phyloP scores from a whole-genome alignment of 1,140 invertebrate species.

The Mycetomoellerius zeteki region DNA sequence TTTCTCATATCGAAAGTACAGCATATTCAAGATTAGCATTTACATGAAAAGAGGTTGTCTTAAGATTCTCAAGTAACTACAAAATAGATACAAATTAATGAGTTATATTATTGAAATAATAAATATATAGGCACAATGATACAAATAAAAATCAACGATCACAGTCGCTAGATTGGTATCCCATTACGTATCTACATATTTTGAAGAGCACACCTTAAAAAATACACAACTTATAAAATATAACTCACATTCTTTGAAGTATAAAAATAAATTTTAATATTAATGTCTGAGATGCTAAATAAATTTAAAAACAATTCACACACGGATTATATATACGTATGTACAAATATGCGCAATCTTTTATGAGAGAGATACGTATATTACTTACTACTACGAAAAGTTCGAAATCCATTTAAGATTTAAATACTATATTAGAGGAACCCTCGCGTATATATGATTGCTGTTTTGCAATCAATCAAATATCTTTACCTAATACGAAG shows the following conservation, averaged over 20 bases:
- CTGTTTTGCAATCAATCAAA: background rate
- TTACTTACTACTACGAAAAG: conserved; percentile 26
- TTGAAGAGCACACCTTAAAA: conserved; percentile 1
- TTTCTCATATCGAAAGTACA: background rate
- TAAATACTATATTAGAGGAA: conserved; percentile 34
- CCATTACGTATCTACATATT: conserved; percentile 24
- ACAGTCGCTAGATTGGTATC: conserved; percentile 13
- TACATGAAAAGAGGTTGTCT: background rate
- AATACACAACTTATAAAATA: conserved; percentile 11
- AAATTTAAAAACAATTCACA: background rate
- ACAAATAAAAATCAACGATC: conserved; percentile 33
- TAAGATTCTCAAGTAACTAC: background rate
- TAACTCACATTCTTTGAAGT: conserved; percentile 5
- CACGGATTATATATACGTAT: background rate
- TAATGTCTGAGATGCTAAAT: background rate
- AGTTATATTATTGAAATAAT: conserved; percentile 37
- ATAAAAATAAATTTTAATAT: conserved; percentile 44
- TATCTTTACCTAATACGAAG: background rate
- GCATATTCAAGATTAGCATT: background rate
- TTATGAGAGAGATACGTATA: background rate
- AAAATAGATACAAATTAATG: conserved; percentile 23
- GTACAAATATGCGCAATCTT: background rate
- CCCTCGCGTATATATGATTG: conserved; percentile 10
- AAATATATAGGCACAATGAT: conserved; percentile 33
- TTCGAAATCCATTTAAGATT: conserved; percentile 22